A percentile compares a stretch with the other conserved stretches of the same genome.
These are phyloP conservation scores for Temnothorax longispinosus DNA, from an alignment of 1,140 invertebrate genomes.

Conservation along the genomic window DNA sequence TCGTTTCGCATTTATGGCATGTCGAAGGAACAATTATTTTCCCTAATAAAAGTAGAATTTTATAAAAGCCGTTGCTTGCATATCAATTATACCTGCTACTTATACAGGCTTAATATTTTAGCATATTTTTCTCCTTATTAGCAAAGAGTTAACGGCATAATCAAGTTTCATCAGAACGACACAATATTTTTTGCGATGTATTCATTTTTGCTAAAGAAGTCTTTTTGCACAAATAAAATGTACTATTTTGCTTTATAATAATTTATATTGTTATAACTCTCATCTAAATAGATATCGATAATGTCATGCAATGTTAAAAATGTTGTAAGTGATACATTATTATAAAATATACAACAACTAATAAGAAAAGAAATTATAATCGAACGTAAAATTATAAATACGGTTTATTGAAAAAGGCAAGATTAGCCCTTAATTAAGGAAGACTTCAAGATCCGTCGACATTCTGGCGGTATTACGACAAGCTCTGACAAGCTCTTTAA, in stretches of 20 bases:
- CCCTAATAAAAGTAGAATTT: conserved; percentile 26
- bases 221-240: background rate
- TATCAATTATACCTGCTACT: conserved; percentile 23
- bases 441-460: background rate
- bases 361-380: background rate
- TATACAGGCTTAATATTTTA: background rate
- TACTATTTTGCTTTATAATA: background rate
- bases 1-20: background rate
- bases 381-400: background rate
- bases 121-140: background rate
- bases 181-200: background rate
- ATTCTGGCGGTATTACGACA: background rate
- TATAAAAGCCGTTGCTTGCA: background rate
- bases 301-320: background rate
- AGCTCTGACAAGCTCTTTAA: conserved; percentile 50
- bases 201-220: background rate
- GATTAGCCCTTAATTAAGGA: background rate
- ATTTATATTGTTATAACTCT: background rate
- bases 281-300: background rate
- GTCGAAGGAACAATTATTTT: conserved; percentile 10
- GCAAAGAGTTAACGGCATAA: conserved; percentile 7
- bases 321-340: background rate
- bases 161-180: background rate
- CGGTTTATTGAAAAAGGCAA: background rate
- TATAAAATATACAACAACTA: background rate